Percentiles rank a stretch among this genome's conserved stretches.
These are phyloP conservation scores for Merodon equestris DNA, from an alignment of 2,888 invertebrate species.

Conservation along the genomic window DNA sequence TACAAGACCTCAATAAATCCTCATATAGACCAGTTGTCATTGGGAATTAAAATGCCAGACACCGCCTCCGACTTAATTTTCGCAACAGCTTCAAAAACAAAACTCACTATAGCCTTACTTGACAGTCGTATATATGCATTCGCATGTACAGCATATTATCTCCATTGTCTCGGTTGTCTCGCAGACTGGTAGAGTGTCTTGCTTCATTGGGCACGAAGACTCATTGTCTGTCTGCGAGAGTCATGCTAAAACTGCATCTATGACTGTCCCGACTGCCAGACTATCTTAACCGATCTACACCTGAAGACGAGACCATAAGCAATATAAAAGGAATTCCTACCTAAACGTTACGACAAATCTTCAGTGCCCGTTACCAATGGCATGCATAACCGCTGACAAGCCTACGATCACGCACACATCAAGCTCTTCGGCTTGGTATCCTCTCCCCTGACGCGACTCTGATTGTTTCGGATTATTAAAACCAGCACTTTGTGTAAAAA, in stretches of 20 bases:
- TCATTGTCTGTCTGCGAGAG: constrained; percentile 8
- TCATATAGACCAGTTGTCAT: constrained; percentile 13
- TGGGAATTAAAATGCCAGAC: constrained; percentile 60
- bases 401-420: constrained; percentile 8
- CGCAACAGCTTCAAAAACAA: constrained; percentile 43
- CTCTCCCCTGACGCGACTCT: background rate
- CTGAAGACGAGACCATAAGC: constrained; percentile 42
- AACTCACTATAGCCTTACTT: constrained; percentile 3
- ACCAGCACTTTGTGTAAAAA: constrained; percentile 28
- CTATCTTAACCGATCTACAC: constrained; percentile 10
- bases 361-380: constrained; percentile 7
- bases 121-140: constrained; percentile 18
- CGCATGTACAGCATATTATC: constrained; percentile 19
- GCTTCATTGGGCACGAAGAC: constrained; percentile 20
- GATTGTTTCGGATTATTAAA: constrained; percentile 43
- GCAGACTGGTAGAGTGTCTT: background rate
- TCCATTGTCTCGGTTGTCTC: constrained; percentile 19
- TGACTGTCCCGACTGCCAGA: constrained; percentile 45
- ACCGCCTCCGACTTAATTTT: constrained; percentile 57
- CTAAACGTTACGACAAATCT: constrained; percentile 15
- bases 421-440: constrained; percentile 2
- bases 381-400: constrained; percentile 30
- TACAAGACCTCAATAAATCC: constrained; percentile 47
- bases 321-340: constrained; percentile 48
- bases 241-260: constrained; percentile 26